Base-by-base conservation (phyloP, 2,888 invertebrate genomes). In the Heliothis peltigera region DNA sequence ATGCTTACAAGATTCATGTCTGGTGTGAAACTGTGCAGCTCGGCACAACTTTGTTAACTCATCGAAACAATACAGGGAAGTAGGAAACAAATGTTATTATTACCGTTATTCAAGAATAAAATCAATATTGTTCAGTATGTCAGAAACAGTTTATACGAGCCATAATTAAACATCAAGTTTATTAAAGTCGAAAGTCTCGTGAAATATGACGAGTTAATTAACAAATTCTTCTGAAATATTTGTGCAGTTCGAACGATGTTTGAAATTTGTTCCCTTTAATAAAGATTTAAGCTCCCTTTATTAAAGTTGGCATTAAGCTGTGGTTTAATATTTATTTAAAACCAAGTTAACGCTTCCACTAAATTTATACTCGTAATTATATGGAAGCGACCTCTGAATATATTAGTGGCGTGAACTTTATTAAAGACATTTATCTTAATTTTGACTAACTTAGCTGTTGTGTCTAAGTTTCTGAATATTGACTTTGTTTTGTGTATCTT, bases 361-460 rank as follows among this genome's bases (percentile, higher is more conserved):
- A 70, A 83, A 87, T 87, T 87, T 86, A 87, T 84, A 76, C 80
- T 74, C 70, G 82, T 78, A 83, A 84, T 85, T 82, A 80, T 74
- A 72, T 78, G 65, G 69, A 47, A 63, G 73, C 77, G 75, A 73
- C 77, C 71, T 63, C 59, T 55, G 77, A 80, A 81, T 79, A 83
- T 78, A 80, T 77, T 75, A 76, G 56, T 68, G 58, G 68, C 61
- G 51, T 71, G 62, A 79, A 72, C 70, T 80, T 84, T 87, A 87
- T 85, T 83, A 86, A 83, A 83, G 66, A 65, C 84, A 82, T 87
- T 87, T 83, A 83, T 86, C 86, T 86, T 84, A 84, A 86, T 84
- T 81, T 80, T 71, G 72, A 71, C 19, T 78, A 74, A 81, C 72
- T 83, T 75, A 75, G 60, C 70, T 65, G 56, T 49, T 65, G 56